Base-by-base conservation (phyloP, 2,113 vertebrate species). In the Gnathonemus echidnorhynchus region DNA sequence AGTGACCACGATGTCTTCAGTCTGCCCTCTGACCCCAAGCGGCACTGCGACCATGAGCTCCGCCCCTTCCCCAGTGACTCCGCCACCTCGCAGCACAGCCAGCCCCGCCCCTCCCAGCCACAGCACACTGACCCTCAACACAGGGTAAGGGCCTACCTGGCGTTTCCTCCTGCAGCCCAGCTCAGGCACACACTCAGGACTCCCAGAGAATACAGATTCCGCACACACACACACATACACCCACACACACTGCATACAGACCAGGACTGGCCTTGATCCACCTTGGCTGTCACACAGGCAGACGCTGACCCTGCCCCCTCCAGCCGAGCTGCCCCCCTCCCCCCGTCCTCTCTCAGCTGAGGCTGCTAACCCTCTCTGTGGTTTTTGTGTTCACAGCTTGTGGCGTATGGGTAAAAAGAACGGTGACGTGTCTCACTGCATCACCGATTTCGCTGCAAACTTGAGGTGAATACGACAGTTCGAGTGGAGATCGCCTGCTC, bases 41-140 rank as follows among this genome's bases (percentile, higher is more conserved):
- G 95, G 95, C 89, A 95, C 96, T 90, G 93, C 92, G 7, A 94
- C 94, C 89, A 93, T 95, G 90, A 94, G 96, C 93, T 96, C 96
- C 91, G 94, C 96, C 91, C 96, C 96, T 66, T 97, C 97, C 89
- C 96, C 96, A 0, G 96, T 95, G 91, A 96, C 97, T 91, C 97
- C 97, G 52, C 97, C 97, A 92, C 96, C 97, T 91, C 96, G 96
- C 94, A 95, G 95, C 92, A 95, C 95, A 50, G 96, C 97, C 95
- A 98, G 97, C 96, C 97, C 97, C 50, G 96, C 97, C 93, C 96
- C 96, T 90, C 96, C 96, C 94, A 95, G 96, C 94, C 97, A 98
- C 95, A 95, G 96, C 88, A 94, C 97, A 92, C 95, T 98, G 90
- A 96, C 95, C 95, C 95, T 98, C 90, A 97, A 96, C 95, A 94